Evolutionary conservation across 2,888 invertebrate genomes (phyloP), one percentile per base, ranked within the genome.

Genomic region (Tupiocoris notatus): DNA sequence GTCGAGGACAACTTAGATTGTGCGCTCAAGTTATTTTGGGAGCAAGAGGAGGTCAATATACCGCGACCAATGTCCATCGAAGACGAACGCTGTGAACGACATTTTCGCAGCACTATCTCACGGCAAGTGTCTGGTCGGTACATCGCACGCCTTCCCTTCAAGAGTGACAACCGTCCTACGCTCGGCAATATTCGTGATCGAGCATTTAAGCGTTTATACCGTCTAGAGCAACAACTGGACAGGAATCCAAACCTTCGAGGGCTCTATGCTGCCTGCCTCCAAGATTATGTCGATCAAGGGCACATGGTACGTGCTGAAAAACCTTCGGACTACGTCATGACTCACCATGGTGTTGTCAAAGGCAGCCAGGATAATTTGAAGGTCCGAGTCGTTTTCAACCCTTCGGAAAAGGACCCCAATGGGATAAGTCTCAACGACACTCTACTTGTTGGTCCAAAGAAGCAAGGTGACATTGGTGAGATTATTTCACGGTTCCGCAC

Each of bases 341-440:
- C 73, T 21, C 77, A 77, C 54, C 77, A 75, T 56, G 77, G 73
- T 6, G 73, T 77, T n/a, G 24, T 77, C 22, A 77, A 77, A 39
- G 63, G 56, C 7, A 7, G 18, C 23, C 2, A 21, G n/a, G 24
- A 17, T 7, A 25, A 59, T 12, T 20, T 17, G 2, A 61, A 77
- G 39, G 17, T 77, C 23, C 39, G 73, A 1, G 73, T 77, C n/a
- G 73, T 77, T 23, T 77, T 74, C 74, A 57, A 39, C 17, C 58
- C 59, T 57, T 17, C 39, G 20, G 67, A 67, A 17, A n/a, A 12
- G 12, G 58, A 62, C n/a, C 17, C 70, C 6, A 12, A 9, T 16
- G 70, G 70, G 7, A 7, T 6, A 7, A 70, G 70, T 22, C 23
- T 70, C 12, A 70, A 70, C 17, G 59, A 70, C 20, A 7, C 21